These are phyloP conservation scores for Pampusana beccarii DNA, from an alignment of 2,113 vertebrate species.

Conservation along the genomic window DNA sequence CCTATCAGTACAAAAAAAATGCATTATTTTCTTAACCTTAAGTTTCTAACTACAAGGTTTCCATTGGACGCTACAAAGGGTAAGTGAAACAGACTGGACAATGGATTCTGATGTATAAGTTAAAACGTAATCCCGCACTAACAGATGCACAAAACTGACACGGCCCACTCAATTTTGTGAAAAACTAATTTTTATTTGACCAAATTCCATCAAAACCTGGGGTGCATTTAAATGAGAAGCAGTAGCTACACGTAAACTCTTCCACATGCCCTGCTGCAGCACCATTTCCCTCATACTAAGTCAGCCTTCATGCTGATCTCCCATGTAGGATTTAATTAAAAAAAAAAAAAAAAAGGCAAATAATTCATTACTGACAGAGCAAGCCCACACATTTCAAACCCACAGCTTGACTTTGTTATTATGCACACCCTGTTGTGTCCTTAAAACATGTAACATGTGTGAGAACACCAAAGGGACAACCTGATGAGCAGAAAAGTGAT, in stretches of 20 bases:
- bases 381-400: neutral
- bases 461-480: neutral
- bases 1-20: neutral
- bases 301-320: neutral
- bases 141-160: neutral
- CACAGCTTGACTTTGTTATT: neutral
- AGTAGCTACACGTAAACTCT: neutral
- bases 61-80: neutral
- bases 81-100: neutral
- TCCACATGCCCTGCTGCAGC: neutral
- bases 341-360: neutral
- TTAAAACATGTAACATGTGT: neutral
- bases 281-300: neutral
- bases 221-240: neutral
- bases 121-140: neutral
- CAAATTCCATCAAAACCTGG: neutral
- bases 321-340: neutral
- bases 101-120: neutral
- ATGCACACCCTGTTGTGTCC: neutral
- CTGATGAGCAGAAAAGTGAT: neutral
- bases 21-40: neutral
- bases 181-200: neutral
- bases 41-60: neutral
- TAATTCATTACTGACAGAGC: neutral
- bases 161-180: neutral